Conservation (phyloP, 2,888 invertebrate species). For the Saturnia pavonia region DNA sequence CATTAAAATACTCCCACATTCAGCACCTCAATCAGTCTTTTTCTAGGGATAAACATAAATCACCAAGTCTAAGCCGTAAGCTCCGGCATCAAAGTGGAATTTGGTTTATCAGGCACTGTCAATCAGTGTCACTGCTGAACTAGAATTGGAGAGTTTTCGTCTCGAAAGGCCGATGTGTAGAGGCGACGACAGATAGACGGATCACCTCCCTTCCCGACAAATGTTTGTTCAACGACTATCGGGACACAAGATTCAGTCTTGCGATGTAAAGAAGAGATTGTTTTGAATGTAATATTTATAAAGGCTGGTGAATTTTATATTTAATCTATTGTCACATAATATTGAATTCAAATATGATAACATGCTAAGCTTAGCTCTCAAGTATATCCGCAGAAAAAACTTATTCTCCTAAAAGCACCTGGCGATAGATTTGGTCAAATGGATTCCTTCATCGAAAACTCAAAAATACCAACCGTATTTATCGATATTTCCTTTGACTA, state of each 20-base stretch:
- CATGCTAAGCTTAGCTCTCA: background rate
- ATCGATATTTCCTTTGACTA: too few relatives aligned
- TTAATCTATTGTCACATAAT: background rate
- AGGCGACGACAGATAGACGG: conserved; percentile 69
- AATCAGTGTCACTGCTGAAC: conserved; percentile 60
- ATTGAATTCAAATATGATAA: background rate
- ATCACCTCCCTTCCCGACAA: conserved; percentile 64
- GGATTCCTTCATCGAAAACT: too few relatives aligned
- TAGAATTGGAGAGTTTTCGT: conserved; percentile 64
- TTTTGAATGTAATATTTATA: background rate
- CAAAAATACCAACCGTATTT: too few relatives aligned
- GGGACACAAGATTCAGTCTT: background rate
- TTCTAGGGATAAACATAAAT: conserved; percentile 36
- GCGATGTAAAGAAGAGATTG: background rate
- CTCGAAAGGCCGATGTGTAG: conserved; percentile 53
- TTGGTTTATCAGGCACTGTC: conserved; percentile 67
- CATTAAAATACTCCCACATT: background rate
- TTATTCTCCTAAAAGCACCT: background rate
- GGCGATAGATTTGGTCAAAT: too few relatives aligned
- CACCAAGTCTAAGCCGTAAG: conserved; percentile 59
- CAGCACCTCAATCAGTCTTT: background rate
- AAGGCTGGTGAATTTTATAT: background rate
- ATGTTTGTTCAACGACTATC: conserved; percentile 45
- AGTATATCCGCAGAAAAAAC: too few relatives aligned
- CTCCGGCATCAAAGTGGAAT: conserved; percentile 57